Base-by-base conservation (phyloP, 2,113 vertebrate genomes). In the Epinephelus fuscoguttatus region DNA sequence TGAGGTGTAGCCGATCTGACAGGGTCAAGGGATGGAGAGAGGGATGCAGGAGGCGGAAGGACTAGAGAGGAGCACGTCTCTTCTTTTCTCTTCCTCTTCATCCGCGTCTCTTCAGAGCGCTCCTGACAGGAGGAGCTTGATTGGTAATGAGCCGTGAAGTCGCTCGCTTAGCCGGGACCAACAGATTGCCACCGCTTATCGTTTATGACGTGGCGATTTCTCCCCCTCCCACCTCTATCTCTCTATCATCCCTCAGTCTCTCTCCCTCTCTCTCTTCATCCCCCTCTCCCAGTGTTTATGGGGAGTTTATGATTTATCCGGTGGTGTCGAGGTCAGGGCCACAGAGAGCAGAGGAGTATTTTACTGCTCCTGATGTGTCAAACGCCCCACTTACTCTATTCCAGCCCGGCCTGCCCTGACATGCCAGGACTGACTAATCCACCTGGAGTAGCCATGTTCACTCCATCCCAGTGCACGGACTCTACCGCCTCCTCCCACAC, bases 141-240 rank as follows among this genome's bases (percentile, higher is more conserved):
- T 91, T 92, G 91, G 85, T 93, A 94, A 94, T 93, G 93, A 94
- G 91, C 91, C 91, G 78, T 92, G 89, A 94, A 94, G 93, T 85
- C 80, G 69, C 84, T 84, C 88, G 84, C 88, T 93, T 93, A 88
- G 88, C 87, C 15, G 81, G 77, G 82, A 86, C 89, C 92, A 91
- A 92, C 93, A 94, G 89, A 93, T 94, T 90, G 92, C 92, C 90
- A 70, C 90, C 79, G 75, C 93, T 94, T 90, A 93, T 84, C 88
- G 75, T 88, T 90, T 89, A 93, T 91, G 92, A 93, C 87, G 84
- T 91, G 81, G 86, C 67, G 1, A 73, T 77, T 74, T 56, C 78
- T 9, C 52, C 73, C 50, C 63, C 60, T 10, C 75, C 69, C 80
- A 10, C 70, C 40, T 66, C 50, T 37, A n/a, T 85, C 40, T 73